Conservation (phyloP, 2,888 invertebrate species). For the Schrankia costaestrigalis region DNA sequence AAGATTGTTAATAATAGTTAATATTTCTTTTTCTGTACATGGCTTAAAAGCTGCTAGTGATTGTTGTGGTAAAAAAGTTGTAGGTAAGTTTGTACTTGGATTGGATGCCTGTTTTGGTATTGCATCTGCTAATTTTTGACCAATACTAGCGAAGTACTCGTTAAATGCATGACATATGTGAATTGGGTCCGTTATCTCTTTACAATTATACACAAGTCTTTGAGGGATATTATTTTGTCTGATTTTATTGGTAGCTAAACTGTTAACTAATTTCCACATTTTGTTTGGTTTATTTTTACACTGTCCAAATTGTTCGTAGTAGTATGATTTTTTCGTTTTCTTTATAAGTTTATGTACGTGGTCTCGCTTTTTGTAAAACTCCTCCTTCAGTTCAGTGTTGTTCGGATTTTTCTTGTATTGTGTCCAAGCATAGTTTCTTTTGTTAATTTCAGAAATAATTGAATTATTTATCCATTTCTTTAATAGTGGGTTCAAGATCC, state of each 20-base stretch:
- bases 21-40: no score
- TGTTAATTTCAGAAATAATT: conserved; percentile 18
- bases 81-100: no score
- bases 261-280: conserved; percentile 25
- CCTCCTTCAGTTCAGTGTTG: conserved; percentile 7
- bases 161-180: background rate
- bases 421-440: conserved; percentile 22
- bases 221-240: conserved; percentile 9
- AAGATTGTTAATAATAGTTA: no score
- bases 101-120: no score
- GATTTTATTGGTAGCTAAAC: conserved; percentile 15
- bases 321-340: conserved; percentile 12
- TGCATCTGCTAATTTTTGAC: no score
- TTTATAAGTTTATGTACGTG: conserved; percentile 6
- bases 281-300: conserved; percentile 16
- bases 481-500: conserved; percentile 16
- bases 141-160: no score
- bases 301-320: conserved; percentile 13
- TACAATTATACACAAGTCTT: conserved; percentile 9
- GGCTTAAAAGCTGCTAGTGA: no score
- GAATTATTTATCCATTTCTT: conserved; percentile 28
- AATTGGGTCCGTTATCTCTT: background rate
- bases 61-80: no score
- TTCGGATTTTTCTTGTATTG: conserved; percentile 10
- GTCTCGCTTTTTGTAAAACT: conserved; percentile 8